These are phyloP conservation scores for Bhutanitis thaidina DNA, from an alignment of 2,888 invertebrate genomes.

Conservation along the genomic window DNA sequence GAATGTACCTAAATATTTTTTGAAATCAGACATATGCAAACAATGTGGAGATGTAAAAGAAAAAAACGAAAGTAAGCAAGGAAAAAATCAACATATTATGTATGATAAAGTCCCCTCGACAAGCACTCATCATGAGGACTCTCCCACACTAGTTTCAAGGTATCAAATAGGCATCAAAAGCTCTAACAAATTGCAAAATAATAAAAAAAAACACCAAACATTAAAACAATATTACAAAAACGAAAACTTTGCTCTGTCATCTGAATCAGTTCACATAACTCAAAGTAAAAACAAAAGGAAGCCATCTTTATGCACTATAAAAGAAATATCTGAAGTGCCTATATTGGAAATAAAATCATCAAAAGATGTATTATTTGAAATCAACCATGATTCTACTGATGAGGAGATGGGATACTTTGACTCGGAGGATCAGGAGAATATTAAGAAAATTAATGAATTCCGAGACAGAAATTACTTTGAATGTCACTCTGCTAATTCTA, in stretches of 20 bases:
- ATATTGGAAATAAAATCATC: conserved; percentile 27
- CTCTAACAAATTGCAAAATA: not conserved
- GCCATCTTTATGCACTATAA: conserved; percentile 49
- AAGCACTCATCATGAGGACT: not conserved
- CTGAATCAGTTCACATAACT: conserved; percentile 42
- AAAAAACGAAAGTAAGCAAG: conserved; percentile 11
- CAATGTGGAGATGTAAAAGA: conserved; percentile 49
- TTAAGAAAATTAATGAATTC: conserved; percentile 63
- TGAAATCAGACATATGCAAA: conserved; percentile 29
- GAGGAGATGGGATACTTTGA: conserved; percentile 39
- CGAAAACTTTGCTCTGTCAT: conserved; percentile 47
- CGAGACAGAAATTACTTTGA: conserved; percentile 81
- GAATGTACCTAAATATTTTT: conserved; percentile 19
- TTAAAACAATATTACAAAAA: conserved; percentile 61
- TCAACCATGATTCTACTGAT: conserved; percentile 36
- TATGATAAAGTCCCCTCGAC: not conserved
- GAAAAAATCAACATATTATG: not conserved
- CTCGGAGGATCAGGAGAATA: conserved; percentile 34
- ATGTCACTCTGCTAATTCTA: conserved; percentile 75
- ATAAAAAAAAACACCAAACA: not conserved
- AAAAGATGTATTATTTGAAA: conserved; percentile 29
- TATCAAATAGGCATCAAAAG: conserved; percentile 1
- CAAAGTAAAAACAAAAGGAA: conserved; percentile 33
- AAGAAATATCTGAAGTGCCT: conserved; percentile 45
- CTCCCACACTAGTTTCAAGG: not conserved